phyloP scores from a whole-genome alignment of 2,113 vertebrate genomes.

The Halichoerus grypus region DNA sequence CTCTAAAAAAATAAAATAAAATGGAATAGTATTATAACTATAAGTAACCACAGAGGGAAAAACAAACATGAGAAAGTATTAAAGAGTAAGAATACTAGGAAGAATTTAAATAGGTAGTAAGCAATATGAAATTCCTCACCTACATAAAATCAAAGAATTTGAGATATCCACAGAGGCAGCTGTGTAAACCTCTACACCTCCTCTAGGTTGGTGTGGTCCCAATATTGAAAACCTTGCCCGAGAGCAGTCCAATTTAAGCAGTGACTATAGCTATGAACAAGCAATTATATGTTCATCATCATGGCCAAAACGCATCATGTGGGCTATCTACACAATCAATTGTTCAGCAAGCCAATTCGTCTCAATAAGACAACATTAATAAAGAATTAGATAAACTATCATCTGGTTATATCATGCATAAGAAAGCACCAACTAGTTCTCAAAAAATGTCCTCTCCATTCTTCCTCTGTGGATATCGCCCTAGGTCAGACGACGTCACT shows the following conservation, averaged over 20 bases:
- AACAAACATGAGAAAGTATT: background rate
- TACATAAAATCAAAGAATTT: background rate
- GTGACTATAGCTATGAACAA: slow-evolving; percentile 8
- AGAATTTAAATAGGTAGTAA: slow-evolving; percentile 53
- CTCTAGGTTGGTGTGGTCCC: background rate
- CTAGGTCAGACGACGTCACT: slow-evolving; percentile 13
- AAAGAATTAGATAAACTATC: slow-evolving; percentile 57
- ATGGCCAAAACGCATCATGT: slow-evolving; percentile 22
- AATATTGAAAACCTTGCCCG: background rate
- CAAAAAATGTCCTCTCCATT: slow-evolving; percentile 53
- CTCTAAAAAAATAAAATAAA: background rate
- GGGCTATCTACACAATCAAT: slow-evolving; percentile 39
- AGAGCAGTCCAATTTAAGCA: slow-evolving; percentile 5
- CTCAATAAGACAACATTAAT: slow-evolving; percentile 59
- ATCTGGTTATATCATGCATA: slow-evolving; percentile 39
- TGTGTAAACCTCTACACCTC: background rate
- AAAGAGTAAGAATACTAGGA: background rate
- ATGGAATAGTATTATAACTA: background rate
- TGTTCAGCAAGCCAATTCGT: slow-evolving; percentile 61
- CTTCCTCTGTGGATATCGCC: background rate
- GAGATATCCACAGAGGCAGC: background rate
- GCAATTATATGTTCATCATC: background rate
- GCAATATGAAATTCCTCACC: background rate
- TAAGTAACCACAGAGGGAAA: slow-evolving; percentile 5
- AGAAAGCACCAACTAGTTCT: slow-evolving; percentile 61